phyloP scores from a whole-genome alignment of 2,888 invertebrate genomes.

The Amphipyra tragopoginis region DNA sequence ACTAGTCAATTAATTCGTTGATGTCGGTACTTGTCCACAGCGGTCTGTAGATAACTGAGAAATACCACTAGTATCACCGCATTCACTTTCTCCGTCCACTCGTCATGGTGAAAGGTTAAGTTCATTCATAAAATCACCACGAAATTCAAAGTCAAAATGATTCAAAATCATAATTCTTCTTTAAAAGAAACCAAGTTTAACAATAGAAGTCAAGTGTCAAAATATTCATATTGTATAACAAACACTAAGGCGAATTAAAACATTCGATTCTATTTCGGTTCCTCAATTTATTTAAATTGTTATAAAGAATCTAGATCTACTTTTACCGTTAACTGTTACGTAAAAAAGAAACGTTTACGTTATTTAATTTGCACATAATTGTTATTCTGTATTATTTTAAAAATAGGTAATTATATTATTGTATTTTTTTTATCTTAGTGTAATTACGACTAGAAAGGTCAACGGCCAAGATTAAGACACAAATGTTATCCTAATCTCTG shows the following conservation, averaged over 20 bases:
- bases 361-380: neutral
- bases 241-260: no score
- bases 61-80: conserved; percentile 23
- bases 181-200: no score
- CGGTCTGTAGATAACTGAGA: conserved; percentile 24
- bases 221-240: no score
- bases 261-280: no score
- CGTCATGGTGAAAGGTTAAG: conserved; percentile 57
- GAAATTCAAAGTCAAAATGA: neutral
- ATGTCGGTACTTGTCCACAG: conserved; percentile 12
- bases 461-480: conserved; percentile 52
- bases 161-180: neutral
- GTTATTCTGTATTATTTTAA: no score
- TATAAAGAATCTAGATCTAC: conserved; percentile 11
- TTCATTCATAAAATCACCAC: conserved; percentile 42
- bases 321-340: conserved; percentile 25
- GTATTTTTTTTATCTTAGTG: no score
- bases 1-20: conserved; percentile 21
- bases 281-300: conserved; percentile 16
- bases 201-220: no score
- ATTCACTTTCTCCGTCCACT: conserved; percentile 54
- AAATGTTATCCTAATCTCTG: conserved; percentile 48
- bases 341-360: conserved; percentile 7
- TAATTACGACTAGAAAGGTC: conserved; percentile 43
- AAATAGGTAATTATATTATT: no score